Base-by-base conservation (phyloP, 2,888 invertebrate genomes). In the Mimas tiliae region DNA sequence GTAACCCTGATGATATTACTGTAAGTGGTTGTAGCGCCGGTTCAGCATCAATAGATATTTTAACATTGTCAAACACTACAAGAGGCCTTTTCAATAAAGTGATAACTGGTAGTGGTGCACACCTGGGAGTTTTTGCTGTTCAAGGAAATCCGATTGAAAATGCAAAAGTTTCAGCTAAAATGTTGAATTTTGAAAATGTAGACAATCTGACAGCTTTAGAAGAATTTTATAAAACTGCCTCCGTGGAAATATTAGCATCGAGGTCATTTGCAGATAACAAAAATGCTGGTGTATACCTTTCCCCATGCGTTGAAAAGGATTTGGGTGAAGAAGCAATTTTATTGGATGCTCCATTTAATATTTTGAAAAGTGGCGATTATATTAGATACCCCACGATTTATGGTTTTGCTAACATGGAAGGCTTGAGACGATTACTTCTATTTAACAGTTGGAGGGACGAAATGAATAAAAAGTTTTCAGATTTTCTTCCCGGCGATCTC, bases 21-120 rank as follows among this genome's bases (percentile, higher is more conserved):
- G 68, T 87, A 19, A 63, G 67, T 9, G 87, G 88, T 0, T 82
- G 69, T 34, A 87, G 87, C 62, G 83, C 87, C 3, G 87, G 88
- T 3, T 73, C 82, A 0, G 70, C 80, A 0, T 64, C 85, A 0
- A 81, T 82, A 0, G 84, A 83, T 51, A 73, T 85, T 3, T 67
- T 85, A 3, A 74, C 79, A 67, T 65, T 86, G 6, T 84, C 86
- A 0, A 73, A 75, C 33, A 73, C 72, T 50, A 67, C 85, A 3
- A 70, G 71, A 42, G 85, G 83, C 11, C 68, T 86, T 14, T 84
- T 86, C 64, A 74, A 78, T 21, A 87, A 80, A 73, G 82, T 77
- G 0, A 83, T 85, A 66, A 70, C 74, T 0, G 84, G 84, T 52
- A 86, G 86, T 67, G 86, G 84, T 1, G 70, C 79, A 0, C 75